These are phyloP conservation scores for Phrynocephalus vlangalii DNA, from an alignment of 2,797 vertebrate species.

Conservation along the genomic window DNA sequence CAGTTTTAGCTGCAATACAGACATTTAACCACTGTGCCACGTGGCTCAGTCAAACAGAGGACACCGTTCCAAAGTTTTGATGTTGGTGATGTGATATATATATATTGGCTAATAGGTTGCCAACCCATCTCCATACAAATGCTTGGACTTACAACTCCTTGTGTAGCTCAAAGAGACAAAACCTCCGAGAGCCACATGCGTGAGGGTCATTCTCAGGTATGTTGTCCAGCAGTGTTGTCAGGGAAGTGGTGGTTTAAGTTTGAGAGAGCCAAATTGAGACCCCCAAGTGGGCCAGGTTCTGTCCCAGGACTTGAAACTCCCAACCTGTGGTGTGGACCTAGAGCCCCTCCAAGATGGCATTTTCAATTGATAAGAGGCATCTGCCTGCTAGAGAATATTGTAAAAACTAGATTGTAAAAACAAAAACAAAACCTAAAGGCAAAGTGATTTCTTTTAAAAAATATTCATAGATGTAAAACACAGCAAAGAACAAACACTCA, in stretches of 20 bases:
- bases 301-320: background rate
- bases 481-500: too few species aligned
- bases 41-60: too few species aligned
- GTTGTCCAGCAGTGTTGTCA: too few species aligned
- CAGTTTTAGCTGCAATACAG: too few species aligned
- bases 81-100: background rate
- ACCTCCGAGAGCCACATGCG: too few species aligned
- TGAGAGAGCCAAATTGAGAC: too few species aligned
- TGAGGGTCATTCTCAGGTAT: too few species aligned
- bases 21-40: too few species aligned
- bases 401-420: background rate
- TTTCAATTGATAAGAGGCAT: background rate
- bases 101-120: background rate
- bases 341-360: background rate
- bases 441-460: conserved; percentile 4
- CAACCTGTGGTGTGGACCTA: background rate
- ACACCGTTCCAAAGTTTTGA: background rate
- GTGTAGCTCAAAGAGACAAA: background rate
- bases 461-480: background rate
- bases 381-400: background rate
- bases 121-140: background rate
- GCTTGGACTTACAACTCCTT: background rate
- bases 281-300: too few species aligned
- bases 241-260: too few species aligned
- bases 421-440: background rate